Percentiles rank a stretch among this genome's conserved stretches.
Conservation (phyloP, 2,888 invertebrate species). For the Argyresthia goedartella region DNA sequence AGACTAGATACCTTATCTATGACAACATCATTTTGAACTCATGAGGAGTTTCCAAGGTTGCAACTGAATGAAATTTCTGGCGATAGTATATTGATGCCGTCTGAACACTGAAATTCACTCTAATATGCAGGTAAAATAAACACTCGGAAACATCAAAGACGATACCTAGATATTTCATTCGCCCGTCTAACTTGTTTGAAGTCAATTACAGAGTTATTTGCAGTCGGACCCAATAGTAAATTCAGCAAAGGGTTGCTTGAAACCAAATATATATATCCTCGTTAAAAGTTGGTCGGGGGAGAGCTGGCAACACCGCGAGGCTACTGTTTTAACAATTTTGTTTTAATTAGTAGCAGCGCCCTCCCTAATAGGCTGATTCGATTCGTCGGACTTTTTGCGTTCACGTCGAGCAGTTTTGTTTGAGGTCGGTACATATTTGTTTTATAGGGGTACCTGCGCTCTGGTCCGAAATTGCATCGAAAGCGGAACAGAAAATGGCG, state of each 20-base stretch:
- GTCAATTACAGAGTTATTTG: constrained; percentile 68
- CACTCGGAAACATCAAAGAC: too few relatives aligned
- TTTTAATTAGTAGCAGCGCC: constrained; percentile 64
- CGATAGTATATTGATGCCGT: too few relatives aligned
- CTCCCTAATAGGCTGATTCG: constrained; percentile 50
- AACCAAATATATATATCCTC: constrained; percentile 67
- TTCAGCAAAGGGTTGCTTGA: constrained; percentile 67
- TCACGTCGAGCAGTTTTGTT: constrained; percentile 5
- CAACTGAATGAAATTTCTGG: too few relatives aligned
- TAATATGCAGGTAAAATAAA: too few relatives aligned
- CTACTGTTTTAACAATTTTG: constrained; percentile 65
- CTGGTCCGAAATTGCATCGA: not conserved
- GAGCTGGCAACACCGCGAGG: constrained; percentile 32
- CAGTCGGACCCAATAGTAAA: constrained; percentile 64
- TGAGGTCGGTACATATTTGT: not conserved
- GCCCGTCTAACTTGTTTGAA: constrained; percentile 56
- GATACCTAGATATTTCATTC: constrained; percentile 24
- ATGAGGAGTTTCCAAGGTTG: too few relatives aligned
- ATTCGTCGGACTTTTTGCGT: constrained; percentile 37
- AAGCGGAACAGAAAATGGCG: not conserved
- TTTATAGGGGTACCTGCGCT: too few relatives aligned
- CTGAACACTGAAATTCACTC: too few relatives aligned
- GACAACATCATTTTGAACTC: too few relatives aligned
- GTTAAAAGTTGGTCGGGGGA: constrained; percentile 65
- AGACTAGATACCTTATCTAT: too few relatives aligned